Evolutionary conservation across 1,140 invertebrate genomes (phyloP), one percentile per base, ranked within the genome.

Genomic region (Orchesella cincta): DNA sequence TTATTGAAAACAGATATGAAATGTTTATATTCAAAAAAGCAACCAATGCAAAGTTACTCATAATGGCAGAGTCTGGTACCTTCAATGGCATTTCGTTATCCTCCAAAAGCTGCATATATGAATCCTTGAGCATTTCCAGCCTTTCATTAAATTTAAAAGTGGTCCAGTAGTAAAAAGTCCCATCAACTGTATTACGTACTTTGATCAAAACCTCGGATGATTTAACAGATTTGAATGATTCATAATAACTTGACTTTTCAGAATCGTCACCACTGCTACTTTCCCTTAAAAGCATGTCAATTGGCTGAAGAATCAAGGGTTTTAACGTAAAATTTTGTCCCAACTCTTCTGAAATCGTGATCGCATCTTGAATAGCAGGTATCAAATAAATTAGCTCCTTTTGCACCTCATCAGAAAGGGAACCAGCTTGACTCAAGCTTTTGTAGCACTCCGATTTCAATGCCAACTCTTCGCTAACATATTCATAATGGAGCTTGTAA

Each of bases 71-170:
- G n/a, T n/a, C n/a, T n/a, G n/a, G n/a, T 62, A 34, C 51, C 46
- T 72, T 57, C 67, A 36, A 52, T 64, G 57, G 31, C 31, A 8
- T 20, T 33, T 88, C 86, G 23, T 86, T 85, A 74, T 88, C 86
- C 54, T 89, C 88, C 79, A 87, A 84, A 80, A 88, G 89, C 76
- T 89, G 88, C 75, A 88, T 86, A 80, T 89, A 91, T 85, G 91
- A 89, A 82, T 90, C 89, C 82, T 89, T 88, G 88, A 91, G 91
- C n/a, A 88, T 82, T 80, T 87, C 89, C 76, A 90, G 86, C 29
- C 89, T 82, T 80, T 88, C 88, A 23, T 88, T 82, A 83, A 91
- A 91, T 80, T 88, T 88, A 39, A n/a, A 84, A 73, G 86, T 86
- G 3, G 86, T 83, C 90, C 89, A 91, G 16, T 89, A 83, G 83